phyloP scores from a whole-genome alignment of 2,113 vertebrate genomes.

The Dicrurus megarhynchus region DNA sequence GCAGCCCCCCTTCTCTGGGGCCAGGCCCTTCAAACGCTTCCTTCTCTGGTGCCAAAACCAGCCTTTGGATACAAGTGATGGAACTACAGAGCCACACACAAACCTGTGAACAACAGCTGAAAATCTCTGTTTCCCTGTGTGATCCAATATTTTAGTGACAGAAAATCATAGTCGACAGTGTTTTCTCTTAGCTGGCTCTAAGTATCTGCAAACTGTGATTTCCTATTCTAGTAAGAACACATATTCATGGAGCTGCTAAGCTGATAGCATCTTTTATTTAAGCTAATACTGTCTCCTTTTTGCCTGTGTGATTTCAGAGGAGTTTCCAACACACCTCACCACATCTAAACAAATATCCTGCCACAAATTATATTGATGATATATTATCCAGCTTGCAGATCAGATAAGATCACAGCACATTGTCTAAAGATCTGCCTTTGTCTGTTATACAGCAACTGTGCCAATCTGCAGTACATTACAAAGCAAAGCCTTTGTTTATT shows the following conservation, averaged over 20 bases:
- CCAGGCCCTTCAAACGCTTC: not conserved
- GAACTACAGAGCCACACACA: not conserved
- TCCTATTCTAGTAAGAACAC: not conserved
- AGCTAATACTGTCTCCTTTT: not conserved
- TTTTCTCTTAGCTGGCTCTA: not conserved
- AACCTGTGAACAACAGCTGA: not conserved
- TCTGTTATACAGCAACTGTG: not conserved
- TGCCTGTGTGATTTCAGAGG: not conserved
- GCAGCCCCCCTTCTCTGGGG: not conserved
- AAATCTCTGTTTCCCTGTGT: not conserved
- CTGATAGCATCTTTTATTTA: not conserved
- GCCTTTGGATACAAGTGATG: not conserved
- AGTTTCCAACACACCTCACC: not conserved
- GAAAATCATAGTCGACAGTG: not conserved
- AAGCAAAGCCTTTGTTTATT: not conserved
- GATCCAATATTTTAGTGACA: not conserved
- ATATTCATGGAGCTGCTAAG: not conserved
- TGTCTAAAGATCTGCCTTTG: slow-evolving; percentile 5
- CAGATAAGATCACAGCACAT: slow-evolving; percentile 5
- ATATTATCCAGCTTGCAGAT: not conserved
- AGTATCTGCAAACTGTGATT: not conserved
- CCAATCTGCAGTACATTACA: not conserved
- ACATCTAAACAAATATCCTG: not conserved
- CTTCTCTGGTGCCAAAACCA: not conserved
- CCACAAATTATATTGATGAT: not conserved